Percentiles rank a stretch among this genome's conserved stretches.
Conservation (phyloP, 1,140 invertebrate species). For the Pantala flavescens region DNA sequence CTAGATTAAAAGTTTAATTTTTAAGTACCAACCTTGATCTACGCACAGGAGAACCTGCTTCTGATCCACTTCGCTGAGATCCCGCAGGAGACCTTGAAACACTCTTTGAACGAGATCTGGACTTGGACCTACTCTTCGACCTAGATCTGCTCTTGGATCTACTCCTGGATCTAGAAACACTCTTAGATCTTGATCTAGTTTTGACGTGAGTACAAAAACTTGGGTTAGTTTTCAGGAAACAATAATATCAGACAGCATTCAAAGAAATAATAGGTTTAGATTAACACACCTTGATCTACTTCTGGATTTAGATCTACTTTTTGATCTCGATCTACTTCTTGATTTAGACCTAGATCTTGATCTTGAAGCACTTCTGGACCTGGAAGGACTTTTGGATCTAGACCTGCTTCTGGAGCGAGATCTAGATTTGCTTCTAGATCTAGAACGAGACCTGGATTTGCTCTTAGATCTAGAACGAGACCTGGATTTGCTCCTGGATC, state of each 20-base stretch:
- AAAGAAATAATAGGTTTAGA: constrained; percentile 23
- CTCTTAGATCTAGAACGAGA: constrained; percentile 28
- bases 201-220: constrained; percentile 22
- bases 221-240: constrained; percentile 23
- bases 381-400: constrained; percentile 26
- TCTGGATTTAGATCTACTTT: constrained; percentile 26
- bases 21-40: constrained; percentile 24
- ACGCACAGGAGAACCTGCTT: constrained; percentile 28
- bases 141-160: constrained; percentile 25
- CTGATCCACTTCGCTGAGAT: constrained; percentile 33
- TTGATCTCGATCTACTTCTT: constrained; percentile 24
- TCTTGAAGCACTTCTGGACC: constrained; percentile 19
- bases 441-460: constrained; percentile 26
- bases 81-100: constrained; percentile 37
- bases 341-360: constrained; percentile 28
- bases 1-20: too few species aligned
- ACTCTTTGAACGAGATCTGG: constrained; percentile 31
- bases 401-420: constrained; percentile 28
- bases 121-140: constrained; percentile 24
- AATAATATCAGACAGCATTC: constrained; percentile 26
- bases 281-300: constrained; percentile 24
- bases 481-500: constrained; percentile 27
- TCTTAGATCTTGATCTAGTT: constrained; percentile 28
- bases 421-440: constrained; percentile 27
- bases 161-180: constrained; percentile 20